Evolutionary conservation across 2,113 vertebrate genomes (phyloP).

Genomic region (Amphiprion ocellaris): DNA sequence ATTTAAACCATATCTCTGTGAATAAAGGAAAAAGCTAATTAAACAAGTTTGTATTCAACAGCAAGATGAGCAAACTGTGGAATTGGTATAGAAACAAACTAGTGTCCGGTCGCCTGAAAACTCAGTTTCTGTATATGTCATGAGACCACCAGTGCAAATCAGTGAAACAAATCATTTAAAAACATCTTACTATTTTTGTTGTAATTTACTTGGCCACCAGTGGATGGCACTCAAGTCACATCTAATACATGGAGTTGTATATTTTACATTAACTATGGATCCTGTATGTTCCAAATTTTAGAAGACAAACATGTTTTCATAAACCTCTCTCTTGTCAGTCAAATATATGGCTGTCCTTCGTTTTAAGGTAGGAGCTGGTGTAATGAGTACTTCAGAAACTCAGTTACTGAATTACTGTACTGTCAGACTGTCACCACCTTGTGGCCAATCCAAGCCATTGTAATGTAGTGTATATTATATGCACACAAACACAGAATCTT

Average conservation of each 20-base stretch:
- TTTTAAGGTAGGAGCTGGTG: too few species aligned
- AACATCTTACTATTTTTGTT: too few species aligned
- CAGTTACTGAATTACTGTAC: conserved; percentile 5
- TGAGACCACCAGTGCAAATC: neutral
- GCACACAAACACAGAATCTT: neutral
- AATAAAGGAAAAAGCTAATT: conserved; percentile 33
- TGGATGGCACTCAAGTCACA: too few species aligned
- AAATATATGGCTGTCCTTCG: too few species aligned
- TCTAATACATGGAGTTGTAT: too few species aligned
- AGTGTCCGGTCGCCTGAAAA: neutral
- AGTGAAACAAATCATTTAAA: neutral
- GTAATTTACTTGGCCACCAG: too few species aligned
- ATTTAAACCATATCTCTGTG: conserved; percentile 92
- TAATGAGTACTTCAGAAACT: too few species aligned
- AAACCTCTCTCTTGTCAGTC: too few species aligned
- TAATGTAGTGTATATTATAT: neutral
- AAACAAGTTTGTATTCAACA: neutral
- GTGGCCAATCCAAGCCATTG: conserved; percentile 16
- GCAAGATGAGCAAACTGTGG: neutral
- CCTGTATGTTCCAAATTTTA: too few species aligned
- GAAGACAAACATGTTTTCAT: too few species aligned
- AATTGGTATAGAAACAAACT: neutral
- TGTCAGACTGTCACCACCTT: conserved; percentile 19
- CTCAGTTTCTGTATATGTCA: neutral
- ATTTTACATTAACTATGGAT: too few species aligned